A percentile compares a stretch with the other conserved stretches of the same genome.
Evolutionary conservation across 2,113 vertebrate species (phyloP).

Genomic region (Phrynosoma blainvillii): DNA sequence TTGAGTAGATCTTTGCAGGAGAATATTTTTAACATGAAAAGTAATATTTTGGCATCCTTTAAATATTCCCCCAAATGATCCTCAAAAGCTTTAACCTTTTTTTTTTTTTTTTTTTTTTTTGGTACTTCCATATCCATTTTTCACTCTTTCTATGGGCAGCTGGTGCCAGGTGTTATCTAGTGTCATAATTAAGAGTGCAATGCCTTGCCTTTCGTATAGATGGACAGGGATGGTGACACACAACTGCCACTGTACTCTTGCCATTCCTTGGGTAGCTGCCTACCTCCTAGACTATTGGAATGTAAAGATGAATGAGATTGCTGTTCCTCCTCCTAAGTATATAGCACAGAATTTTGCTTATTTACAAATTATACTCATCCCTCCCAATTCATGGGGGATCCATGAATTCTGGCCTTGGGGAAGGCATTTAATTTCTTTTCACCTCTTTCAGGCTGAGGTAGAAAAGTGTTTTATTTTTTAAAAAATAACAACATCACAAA

Average conservation of each 20-base stretch:
- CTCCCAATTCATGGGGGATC: too few species aligned
- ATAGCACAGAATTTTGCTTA: background rate
- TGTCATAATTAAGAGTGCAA: too few species aligned
- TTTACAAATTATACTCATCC: background rate
- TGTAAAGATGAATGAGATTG: background rate
- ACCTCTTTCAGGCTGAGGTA: background rate
- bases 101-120: too few species aligned
- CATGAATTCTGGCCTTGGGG: constrained; percentile 16
- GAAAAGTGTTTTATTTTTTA: background rate
- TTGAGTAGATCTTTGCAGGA: background rate
- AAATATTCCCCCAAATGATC: background rate
- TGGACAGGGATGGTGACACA: background rate
- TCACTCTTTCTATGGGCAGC: background rate
- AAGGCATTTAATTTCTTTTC: background rate
- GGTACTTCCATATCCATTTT: background rate
- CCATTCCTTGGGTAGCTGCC: background rate
- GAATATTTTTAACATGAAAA: background rate
- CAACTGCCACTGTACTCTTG: background rate
- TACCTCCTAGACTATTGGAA: too few species aligned
- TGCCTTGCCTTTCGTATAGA: background rate
- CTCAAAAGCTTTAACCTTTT: background rate
- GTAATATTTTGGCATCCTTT: background rate
- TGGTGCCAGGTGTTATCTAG: background rate
- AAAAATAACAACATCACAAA: background rate
- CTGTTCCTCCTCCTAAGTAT: background rate